Evolutionary conservation across 2,113 vertebrate species (phyloP), one percentile per base, ranked within the genome.

Genomic region (Choloepus hoffmanni): DNA sequence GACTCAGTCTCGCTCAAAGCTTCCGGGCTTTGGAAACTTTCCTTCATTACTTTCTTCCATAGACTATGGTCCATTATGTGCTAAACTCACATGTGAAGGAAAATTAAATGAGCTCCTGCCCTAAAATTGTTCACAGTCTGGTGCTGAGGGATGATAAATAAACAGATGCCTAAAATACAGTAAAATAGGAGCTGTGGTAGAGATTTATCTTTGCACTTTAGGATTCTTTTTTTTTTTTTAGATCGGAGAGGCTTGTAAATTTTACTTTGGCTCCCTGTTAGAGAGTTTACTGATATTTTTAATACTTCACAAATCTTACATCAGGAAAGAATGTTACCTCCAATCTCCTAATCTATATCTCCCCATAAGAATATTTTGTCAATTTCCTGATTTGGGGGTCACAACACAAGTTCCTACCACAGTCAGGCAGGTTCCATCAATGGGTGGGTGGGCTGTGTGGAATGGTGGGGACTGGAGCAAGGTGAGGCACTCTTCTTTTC

Each of bases 241-340:
- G 92, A 60, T 70, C 48, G 63, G 74, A 84, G 40, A 92, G 45
- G 15, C 82, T 74, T 96, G 73, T 81, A 94, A 94, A 91, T 95
- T 95, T 86, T 14, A 67, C n/a, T 94, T 96, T 96, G 92, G 96
- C 96, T 94, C 94, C 77, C 83, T 94, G 78, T 92, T 96, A 83
- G 85, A 93, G 43, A 55, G 60, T 88, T 96, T 93, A 85, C 82
- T 60, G 94, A 72, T 92, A 68, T 87, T 95, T 95, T 96, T 96
- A 97, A 87, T 90, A 77, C 67, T 77, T 85, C 33, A 10, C 81
- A 90, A 95, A 48, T 48, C 50, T 83, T 72, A 53, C 11, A 55
- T 84, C 68, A 92, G 85, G 78, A 36, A 7, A 87, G 89, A 79
- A 65, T 45, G 45, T 94, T 79, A 26, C 60, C 43, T 94, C 82